Evolutionary conservation across 1,140 invertebrate species (phyloP).

Genomic region (Hyphantria cunea): DNA sequence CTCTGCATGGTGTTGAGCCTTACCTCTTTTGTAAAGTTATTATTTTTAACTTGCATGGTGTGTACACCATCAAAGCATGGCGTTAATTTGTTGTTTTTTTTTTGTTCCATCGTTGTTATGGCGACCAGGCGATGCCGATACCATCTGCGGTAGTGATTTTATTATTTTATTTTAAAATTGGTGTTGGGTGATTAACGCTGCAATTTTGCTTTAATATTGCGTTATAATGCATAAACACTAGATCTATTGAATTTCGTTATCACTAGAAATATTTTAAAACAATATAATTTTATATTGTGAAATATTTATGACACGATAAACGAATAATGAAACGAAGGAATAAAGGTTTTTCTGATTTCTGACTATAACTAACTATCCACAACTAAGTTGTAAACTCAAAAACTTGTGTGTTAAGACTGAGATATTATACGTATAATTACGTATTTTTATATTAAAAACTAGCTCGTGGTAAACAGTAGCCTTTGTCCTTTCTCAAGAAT

Average conservation of each 20-base stretch:
- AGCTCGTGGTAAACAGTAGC: too few relatives aligned
- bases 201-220: constrained; percentile 23
- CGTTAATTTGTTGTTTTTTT: constrained; percentile 61
- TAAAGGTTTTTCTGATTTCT: too few relatives aligned
- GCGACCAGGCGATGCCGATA: constrained; percentile 82
- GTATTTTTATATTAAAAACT: too few relatives aligned
- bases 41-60: constrained; percentile 18
- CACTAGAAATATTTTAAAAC: constrained; percentile 15
- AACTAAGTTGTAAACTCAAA: too few relatives aligned
- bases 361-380: too few relatives aligned
- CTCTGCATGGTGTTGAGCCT: constrained; percentile 25
- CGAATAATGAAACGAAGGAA: too few relatives aligned
- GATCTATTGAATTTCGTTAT: constrained; percentile 1
- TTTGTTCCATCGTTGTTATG: constrained; percentile 78
- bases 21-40: background rate
- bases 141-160: constrained; percentile 81
- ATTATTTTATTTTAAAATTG: constrained; percentile 55
- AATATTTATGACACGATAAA: background rate
- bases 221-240: constrained; percentile 16
- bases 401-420: too few relatives aligned
- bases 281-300: background rate
- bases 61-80: constrained; percentile 37
- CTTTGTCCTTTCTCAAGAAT: too few relatives aligned
- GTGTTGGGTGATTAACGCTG: constrained; percentile 47
- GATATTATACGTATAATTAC: too few relatives aligned